A percentile compares a stretch with the other conserved stretches of the same genome.
phyloP scores from a whole-genome alignment of 2,888 invertebrate genomes.

The Pseudanteris insignis region DNA sequence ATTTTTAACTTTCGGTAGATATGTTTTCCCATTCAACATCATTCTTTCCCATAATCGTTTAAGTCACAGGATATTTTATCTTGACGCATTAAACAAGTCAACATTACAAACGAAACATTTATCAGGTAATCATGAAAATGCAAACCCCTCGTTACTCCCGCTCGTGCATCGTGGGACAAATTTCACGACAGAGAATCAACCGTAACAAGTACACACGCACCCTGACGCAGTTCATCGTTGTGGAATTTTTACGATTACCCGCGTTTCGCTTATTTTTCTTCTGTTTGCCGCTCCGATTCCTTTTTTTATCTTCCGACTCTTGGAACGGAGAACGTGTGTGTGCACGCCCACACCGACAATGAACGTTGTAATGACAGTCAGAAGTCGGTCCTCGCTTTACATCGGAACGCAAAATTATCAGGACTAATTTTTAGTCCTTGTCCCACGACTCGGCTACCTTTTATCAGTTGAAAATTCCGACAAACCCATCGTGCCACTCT shows the following conservation, averaged over 20 bases:
- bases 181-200: constrained; percentile 3
- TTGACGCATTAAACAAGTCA: not conserved
- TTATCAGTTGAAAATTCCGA: constrained; percentile 53
- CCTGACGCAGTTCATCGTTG: constrained; percentile 18
- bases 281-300: constrained; percentile 15
- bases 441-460: constrained; percentile 45
- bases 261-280: constrained; percentile 27
- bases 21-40: too few species aligned
- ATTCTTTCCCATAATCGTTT: too few species aligned
- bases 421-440: constrained; percentile 58
- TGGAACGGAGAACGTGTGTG: constrained; percentile 6
- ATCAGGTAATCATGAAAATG: constrained; percentile 17
- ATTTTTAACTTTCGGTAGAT: too few species aligned
- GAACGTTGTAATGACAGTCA: constrained; percentile 27
- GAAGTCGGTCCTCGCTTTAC: constrained; percentile 30
- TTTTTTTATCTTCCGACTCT: constrained; percentile 20
- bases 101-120: constrained; percentile 6
- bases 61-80: too few species aligned
- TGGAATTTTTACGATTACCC: constrained; percentile 29
- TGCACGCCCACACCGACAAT: constrained; percentile 28
- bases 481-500: constrained; percentile 49
- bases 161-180: constrained; percentile 2
- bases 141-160: constrained; percentile 1
- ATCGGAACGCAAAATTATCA: constrained; percentile 56
- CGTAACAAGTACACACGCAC: constrained; percentile 21